Percentiles rank a stretch among this genome's conserved stretches.
These are phyloP conservation scores for Oceanites oceanicus DNA, from an alignment of 2,113 vertebrate genomes.

Conservation along the genomic window DNA sequence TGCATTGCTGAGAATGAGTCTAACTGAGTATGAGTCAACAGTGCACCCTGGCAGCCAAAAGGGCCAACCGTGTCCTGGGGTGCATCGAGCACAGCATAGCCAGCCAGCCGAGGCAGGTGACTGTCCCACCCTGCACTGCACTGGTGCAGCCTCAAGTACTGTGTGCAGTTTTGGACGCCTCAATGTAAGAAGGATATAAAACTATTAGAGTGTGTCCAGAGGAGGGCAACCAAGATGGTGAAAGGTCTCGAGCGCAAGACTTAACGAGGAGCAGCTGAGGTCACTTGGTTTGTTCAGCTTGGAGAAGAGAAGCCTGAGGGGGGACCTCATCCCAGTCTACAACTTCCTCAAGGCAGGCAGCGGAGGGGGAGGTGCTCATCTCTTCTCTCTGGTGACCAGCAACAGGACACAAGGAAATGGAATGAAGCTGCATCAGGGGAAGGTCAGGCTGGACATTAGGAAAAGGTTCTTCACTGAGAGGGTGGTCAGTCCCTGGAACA, in stretches of 20 bases:
- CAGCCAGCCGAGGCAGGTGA: accelerated
- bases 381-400: not conserved
- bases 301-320: not conserved
- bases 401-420: not conserved
- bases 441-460: not conserved
- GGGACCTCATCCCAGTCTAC: not conserved
- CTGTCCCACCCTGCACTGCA: not conserved
- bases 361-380: not conserved
- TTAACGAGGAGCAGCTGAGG: not conserved
- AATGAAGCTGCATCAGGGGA: not conserved
- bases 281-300: not conserved
- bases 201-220: not conserved
- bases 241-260: not conserved
- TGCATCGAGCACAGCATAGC: not conserved
- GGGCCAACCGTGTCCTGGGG: not conserved
- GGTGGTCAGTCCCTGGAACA: not conserved
- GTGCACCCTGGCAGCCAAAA: not conserved
- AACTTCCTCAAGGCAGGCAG: not conserved
- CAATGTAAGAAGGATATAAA: not conserved
- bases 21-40: not conserved
- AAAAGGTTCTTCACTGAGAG: not conserved
- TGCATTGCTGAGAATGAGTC: not conserved
- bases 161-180: not conserved
- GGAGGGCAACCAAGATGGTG: not conserved
- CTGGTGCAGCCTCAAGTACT: not conserved